Evolutionary conservation across 2,797 vertebrate genomes (phyloP), one percentile per base, ranked within the genome.

Genomic region (Aulostomus chinensis): DNA sequence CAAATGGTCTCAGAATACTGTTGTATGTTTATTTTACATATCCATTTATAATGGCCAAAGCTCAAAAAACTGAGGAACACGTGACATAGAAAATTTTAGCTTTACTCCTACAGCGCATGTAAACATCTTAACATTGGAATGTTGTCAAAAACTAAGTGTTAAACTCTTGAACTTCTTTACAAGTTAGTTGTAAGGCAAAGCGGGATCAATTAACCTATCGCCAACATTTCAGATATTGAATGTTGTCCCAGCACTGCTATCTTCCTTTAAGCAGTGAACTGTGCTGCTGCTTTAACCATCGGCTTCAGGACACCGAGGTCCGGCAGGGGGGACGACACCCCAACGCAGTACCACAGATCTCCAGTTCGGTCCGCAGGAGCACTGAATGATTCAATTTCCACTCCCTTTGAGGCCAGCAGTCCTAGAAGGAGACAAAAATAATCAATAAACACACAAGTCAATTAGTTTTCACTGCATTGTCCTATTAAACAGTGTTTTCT

Each of bases 371-470:
- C 64, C 38, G 62, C 18, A 0, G 95, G 94, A 72, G 89, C 87
- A 58, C 93, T 94, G 77, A 94, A 96, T 9, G 88, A 94, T 75
- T 94, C 83, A 5, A 97, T 89, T 75, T 91, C 90, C 26, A 90
- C 66, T 3, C 88, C 89, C 0, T 72, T 86, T 31, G 89, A 75
- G 46, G 85, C 87, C 82, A 97, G 80, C 28, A 92, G 76, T 37
- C 91, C 96, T 98, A 79, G 52, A 65, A 10, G 80, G 30, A 58
- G 36, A 10, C 82, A 41, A 60, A 31, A 73, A 72, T 43, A 71
- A 70, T 39, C 0, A 3, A 14, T 21, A 6, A 6, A 33, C 17
- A 46, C 12, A 36, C 18, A 61, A 13, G n/a, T n/a, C n/a, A n/a
- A n/a, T n/a, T n/a, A n/a, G n/a, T n/a, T n/a, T n/a, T n/a, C n/a